A percentile compares a stretch with the other conserved stretches of the same genome.
These are phyloP conservation scores for Deilephila elpenor DNA, from an alignment of 2,888 invertebrate genomes.

Conservation along the genomic window DNA sequence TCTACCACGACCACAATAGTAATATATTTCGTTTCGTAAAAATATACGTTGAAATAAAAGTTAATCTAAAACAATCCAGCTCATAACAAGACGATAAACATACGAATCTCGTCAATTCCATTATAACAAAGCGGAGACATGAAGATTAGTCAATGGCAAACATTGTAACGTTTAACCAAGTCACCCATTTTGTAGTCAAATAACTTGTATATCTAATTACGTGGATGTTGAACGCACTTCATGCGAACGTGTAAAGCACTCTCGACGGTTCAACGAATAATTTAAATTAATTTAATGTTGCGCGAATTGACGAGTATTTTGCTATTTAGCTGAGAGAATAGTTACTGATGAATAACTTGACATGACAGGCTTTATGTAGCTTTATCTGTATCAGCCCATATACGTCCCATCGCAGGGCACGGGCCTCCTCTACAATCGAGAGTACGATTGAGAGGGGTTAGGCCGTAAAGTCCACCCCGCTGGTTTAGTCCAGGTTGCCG, in stretches of 20 bases:
- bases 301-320: background rate
- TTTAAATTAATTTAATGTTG: background rate
- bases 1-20: no score
- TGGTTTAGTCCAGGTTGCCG: no score
- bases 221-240: background rate
- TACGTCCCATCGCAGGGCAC: no score
- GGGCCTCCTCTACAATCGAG: no score
- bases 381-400: no score
- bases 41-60: background rate
- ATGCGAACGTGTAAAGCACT: background rate
- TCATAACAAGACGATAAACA: background rate
- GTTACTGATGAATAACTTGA: background rate
- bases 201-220: constrained; percentile 26
- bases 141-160: constrained; percentile 21
- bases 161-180: constrained; percentile 26
- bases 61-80: background rate
- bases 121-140: constrained; percentile 18
- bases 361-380: no score
- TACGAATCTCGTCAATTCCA: constrained; percentile 5
- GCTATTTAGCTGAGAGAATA: background rate
- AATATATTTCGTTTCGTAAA: no score
- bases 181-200: constrained; percentile 10
- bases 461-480: no score
- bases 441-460: no score
- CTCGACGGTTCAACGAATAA: constrained; percentile 4